Conservation (phyloP, 2,797 vertebrate species). For the Characodon lateralis region DNA sequence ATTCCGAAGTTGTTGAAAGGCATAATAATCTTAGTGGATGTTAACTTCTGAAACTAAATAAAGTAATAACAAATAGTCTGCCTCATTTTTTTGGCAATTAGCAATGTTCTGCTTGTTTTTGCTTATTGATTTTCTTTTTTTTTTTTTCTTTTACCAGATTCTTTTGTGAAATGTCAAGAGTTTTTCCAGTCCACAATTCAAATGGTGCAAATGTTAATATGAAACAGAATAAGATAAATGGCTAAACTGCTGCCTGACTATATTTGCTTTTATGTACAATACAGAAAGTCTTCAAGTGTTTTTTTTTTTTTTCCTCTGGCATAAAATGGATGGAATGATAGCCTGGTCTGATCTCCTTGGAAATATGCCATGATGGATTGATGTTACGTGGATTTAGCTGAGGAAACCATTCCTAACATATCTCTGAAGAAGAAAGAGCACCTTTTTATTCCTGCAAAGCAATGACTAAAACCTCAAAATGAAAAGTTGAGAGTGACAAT, state of each 20-base stretch:
- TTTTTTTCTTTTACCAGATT: background rate
- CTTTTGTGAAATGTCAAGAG: background rate
- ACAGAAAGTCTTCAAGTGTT: conserved; percentile 3
- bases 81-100: background rate
- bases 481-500: conserved; percentile 51
- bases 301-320: conserved; percentile 1
- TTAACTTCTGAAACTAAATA: no score
- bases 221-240: background rate
- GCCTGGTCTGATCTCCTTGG: conserved; percentile 25
- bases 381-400: conserved; percentile 19
- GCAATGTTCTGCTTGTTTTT: background rate
- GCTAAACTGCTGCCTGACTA: background rate
- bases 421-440: conserved; percentile 18
- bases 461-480: conserved; percentile 46
- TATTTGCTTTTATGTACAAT: conserved; percentile 30
- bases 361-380: conserved; percentile 10
- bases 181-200: background rate
- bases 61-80: no score
- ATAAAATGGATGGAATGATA: conserved; percentile 4
- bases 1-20: no score
- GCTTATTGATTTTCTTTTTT: background rate
- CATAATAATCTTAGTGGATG: no score
- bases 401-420: background rate
- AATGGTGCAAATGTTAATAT: background rate
- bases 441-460: conserved; percentile 13